A percentile compares a stretch with the other conserved stretches of the same genome.
Evolutionary conservation across 2,888 invertebrate species (phyloP).

Genomic region (Heliconius ethilla): DNA sequence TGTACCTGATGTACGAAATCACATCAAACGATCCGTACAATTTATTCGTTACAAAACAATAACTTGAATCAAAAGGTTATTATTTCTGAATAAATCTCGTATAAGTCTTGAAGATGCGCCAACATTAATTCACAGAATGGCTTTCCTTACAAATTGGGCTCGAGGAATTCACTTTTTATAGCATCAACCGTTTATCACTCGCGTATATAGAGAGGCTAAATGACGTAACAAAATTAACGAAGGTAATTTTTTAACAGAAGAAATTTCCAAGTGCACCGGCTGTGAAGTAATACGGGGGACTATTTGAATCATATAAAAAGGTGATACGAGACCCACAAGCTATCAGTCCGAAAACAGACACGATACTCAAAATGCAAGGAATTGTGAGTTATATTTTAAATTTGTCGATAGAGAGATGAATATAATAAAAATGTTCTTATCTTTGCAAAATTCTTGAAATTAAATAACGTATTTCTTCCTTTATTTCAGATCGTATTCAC

Average conservation of each 20-base stretch:
- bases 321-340: constrained; percentile 46
- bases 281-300: constrained; percentile 59
- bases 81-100: constrained; percentile 3
- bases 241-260: constrained; percentile 40
- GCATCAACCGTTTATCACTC: neutral
- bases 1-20: neutral
- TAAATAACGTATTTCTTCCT: neutral
- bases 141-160: constrained; percentile 11
- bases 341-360: constrained; percentile 63
- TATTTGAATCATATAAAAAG: constrained; percentile 66
- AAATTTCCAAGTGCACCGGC: constrained; percentile 54
- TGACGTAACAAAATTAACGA: constrained; percentile 37
- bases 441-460: neutral
- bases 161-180: constrained; percentile 12
- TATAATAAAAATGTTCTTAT: too few relatives aligned
- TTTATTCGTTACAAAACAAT: neutral
- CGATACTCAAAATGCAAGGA: constrained; percentile 46
- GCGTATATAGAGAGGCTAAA: neutral
- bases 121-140: neutral
- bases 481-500: constrained; percentile 55
- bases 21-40: neutral
- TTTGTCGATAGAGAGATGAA: too few relatives aligned
- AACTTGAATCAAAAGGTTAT: neutral
- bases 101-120: constrained; percentile 19
- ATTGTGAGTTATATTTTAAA: constrained; percentile 15